Conservation (phyloP, 2,888 invertebrate genomes). For the Eulithis prunata region DNA sequence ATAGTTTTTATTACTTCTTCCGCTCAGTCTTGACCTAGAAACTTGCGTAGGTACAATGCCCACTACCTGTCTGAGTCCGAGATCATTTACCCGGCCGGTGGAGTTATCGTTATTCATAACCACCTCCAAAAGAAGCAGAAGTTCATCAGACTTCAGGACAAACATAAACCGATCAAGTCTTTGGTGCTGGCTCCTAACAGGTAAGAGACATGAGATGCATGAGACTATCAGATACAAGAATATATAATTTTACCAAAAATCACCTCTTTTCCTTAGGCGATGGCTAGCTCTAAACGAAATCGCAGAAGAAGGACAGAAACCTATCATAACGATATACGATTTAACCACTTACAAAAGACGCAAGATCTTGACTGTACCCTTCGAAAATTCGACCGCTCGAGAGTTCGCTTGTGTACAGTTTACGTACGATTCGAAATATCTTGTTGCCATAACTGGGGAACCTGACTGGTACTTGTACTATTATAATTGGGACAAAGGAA, state of each 20-base stretch:
- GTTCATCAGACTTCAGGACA: conserved; percentile 88
- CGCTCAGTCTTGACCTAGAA: conserved; percentile 52
- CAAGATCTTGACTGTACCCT: conserved; percentile 87
- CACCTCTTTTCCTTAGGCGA: conserved; percentile 76
- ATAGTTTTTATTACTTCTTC: conserved; percentile 29
- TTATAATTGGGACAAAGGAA: conserved; percentile 93
- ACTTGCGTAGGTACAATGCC: conserved; percentile 84
- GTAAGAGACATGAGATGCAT: conserved; percentile 69
- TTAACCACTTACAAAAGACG: conserved; percentile 87
- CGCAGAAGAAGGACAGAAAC: conserved; percentile 86
- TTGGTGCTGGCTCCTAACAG: conserved; percentile 87
- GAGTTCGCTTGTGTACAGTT: conserved; percentile 91
- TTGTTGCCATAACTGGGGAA: conserved; percentile 91
- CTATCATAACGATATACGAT: conserved; percentile 89
- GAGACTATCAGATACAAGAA: no score
- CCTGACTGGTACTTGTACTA: conserved; percentile 93
- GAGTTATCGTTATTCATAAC: conserved; percentile 90
- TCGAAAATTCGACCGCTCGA: conserved; percentile 82
- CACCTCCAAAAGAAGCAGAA: conserved; percentile 88
- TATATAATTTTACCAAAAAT: background rate
- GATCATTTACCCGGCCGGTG: conserved; percentile 91
- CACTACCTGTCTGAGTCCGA: conserved; percentile 90
- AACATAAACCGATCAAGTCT: conserved; percentile 86
- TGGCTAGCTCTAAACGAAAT: conserved; percentile 86
- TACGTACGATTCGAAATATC: conserved; percentile 91